phyloP scores from a whole-genome alignment of 2,797 vertebrate genomes.

The Mormyrus proboscirostris region DNA sequence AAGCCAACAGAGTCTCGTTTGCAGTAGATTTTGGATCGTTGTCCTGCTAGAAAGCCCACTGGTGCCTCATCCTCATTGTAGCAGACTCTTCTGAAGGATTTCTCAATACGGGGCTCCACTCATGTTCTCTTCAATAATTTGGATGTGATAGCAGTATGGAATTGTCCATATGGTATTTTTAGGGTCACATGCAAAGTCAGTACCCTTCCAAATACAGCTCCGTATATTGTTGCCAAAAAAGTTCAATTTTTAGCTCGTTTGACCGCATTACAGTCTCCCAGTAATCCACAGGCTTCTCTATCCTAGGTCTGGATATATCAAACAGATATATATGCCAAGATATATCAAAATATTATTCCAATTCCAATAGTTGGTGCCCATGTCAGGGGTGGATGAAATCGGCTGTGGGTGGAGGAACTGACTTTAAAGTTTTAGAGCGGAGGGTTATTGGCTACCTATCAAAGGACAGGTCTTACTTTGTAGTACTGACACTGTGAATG shows the following conservation, averaged over 20 bases:
- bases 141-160: not conserved
- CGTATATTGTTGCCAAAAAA: not conserved
- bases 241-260: not conserved
- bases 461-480: not conserved
- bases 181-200: not conserved
- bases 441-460: not conserved
- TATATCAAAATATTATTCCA: not conserved
- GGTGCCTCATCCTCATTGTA: not conserved
- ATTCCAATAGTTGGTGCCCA: not conserved
- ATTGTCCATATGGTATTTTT: not conserved
- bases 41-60: not conserved
- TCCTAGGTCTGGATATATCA: not conserved
- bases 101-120: not conserved
- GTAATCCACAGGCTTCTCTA: not conserved
- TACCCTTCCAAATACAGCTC: not conserved
- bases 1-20: not conserved
- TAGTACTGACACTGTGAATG: not conserved
- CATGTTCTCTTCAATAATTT: not conserved
- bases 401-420: not conserved
- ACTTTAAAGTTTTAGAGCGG: not conserved
- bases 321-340: not conserved
- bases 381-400: not conserved
- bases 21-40: not conserved
- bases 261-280: not conserved
- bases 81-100: not conserved